A percentile compares a stretch with the other conserved stretches of the same genome.
Conservation (phyloP, 2,113 vertebrate genomes). For the Illadopsis cleaveri region DNA sequence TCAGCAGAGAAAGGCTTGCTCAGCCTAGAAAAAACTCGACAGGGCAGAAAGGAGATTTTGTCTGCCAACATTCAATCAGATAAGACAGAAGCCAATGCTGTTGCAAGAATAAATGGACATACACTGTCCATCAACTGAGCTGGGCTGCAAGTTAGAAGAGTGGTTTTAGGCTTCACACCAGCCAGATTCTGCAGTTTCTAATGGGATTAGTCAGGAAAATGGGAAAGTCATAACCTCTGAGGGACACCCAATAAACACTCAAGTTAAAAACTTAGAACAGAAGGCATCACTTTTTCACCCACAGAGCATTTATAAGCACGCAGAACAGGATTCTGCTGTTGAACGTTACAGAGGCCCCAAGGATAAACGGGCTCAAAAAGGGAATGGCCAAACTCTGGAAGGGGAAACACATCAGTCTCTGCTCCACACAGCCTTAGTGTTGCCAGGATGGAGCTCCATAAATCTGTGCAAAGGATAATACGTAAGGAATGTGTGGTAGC, state of each 20-base stretch:
- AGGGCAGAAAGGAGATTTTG: background rate
- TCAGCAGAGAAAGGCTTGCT: background rate
- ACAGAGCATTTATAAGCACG: background rate
- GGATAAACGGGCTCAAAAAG: background rate
- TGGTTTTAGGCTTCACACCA: background rate
- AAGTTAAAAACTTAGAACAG: background rate
- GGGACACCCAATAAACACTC: background rate
- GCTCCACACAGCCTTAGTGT: background rate
- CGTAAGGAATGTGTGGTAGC: background rate
- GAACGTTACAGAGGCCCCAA: background rate
- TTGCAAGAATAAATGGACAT: background rate
- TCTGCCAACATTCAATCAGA: background rate
- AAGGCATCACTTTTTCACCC: background rate
- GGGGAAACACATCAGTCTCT: background rate
- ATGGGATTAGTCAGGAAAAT: background rate
- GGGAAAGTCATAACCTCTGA: background rate
- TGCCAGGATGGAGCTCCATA: background rate
- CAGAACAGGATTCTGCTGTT: background rate
- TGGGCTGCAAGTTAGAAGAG: background rate
- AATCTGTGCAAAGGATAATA: background rate
- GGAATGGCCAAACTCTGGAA: background rate
- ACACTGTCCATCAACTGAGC: background rate
- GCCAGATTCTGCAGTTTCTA: background rate
- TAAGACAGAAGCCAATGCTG: background rate
- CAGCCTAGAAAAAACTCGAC: background rate